Conservation (phyloP, 2,888 invertebrate species). For the Saturnia pavonia region DNA sequence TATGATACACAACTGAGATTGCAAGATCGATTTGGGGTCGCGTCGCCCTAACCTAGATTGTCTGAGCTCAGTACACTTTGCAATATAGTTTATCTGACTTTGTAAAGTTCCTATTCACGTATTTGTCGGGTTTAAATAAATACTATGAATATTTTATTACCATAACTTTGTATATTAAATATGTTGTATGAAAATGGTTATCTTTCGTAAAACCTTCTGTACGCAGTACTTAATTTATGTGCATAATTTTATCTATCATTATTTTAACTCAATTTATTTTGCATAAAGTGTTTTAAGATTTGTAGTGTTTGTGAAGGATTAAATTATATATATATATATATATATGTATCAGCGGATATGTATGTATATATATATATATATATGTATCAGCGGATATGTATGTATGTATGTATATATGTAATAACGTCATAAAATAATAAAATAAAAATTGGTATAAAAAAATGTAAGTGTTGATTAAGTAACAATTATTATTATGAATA, state of each 20-base stretch:
- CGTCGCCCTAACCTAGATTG: conserved; percentile 79
- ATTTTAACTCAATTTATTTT: neutral
- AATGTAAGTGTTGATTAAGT: no score
- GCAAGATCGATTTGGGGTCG: conserved; percentile 75
- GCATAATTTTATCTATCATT: neutral
- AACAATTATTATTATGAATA: no score
- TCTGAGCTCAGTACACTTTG: conserved; percentile 61
- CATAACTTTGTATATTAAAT: conserved; percentile 4
- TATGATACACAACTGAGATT: conserved; percentile 55
- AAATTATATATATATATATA: neutral
- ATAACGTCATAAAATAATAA: no score
- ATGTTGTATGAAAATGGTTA: neutral
- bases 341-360: no score
- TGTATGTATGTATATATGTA: no score
- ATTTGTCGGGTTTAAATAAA: conserved; percentile 8
- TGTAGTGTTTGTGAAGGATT: neutral
- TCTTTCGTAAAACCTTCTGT: neutral
- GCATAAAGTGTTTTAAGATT: neutral
- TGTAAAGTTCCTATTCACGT: conserved; percentile 19
- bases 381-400: no score
- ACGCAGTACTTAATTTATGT: neutral
- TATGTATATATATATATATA: no score
- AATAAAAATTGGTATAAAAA: no score
- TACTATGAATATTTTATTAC: neutral
- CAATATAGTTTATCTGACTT: conserved; percentile 44